Conservation (phyloP, 2,113 vertebrate genomes). For the Toxostoma redivivum region DNA sequence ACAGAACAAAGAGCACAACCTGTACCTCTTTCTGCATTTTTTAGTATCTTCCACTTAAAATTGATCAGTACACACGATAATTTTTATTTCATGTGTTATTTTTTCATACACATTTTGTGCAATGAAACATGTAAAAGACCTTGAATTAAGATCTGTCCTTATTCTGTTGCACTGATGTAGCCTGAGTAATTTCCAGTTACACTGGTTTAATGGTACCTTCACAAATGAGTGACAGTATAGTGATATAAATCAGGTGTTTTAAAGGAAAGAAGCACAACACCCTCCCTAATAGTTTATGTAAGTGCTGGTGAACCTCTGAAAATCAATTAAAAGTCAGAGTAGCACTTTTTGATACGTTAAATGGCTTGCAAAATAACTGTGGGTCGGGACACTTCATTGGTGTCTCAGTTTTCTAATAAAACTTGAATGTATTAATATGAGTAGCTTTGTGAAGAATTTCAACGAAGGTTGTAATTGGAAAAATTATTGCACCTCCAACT, state of each 20-base stretch:
- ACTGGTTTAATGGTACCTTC: neutral
- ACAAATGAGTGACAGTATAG: neutral
- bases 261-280: neutral
- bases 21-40: neutral
- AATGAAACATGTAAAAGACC: neutral
- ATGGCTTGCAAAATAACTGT: neutral
- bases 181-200: neutral
- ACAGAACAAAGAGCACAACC: neutral
- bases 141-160: neutral
- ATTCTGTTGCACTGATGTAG: neutral
- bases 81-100: neutral
- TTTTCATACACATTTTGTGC: neutral
- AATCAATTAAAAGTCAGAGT: neutral
- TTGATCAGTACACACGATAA: rapidly evolving
- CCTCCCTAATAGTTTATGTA: neutral
- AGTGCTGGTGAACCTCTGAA: neutral
- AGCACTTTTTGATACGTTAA: neutral
- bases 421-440: neutral
- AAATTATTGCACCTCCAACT: neutral
- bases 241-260: neutral
- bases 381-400: neutral
- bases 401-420: neutral
- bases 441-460: neutral
- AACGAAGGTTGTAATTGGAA: neutral
- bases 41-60: neutral